Evolutionary conservation across 1,140 invertebrate species (phyloP).

Genomic region (Callitettix versicolor): DNA sequence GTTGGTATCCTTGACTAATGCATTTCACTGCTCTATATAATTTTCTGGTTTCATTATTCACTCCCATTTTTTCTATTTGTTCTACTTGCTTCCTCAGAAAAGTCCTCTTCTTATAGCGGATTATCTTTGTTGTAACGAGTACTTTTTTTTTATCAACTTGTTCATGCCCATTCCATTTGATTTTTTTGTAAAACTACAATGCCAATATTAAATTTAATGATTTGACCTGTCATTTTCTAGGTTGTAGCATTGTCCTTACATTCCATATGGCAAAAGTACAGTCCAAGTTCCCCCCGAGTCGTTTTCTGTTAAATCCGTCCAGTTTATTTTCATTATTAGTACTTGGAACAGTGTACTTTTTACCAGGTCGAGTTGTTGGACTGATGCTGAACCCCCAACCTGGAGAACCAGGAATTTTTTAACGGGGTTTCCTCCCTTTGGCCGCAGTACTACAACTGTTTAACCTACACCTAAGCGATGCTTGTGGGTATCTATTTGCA

Average conservation of each 20-base stretch:
- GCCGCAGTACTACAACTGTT: too few species aligned
- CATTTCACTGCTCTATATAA: too few species aligned
- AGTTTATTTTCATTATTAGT: conserved; percentile 3
- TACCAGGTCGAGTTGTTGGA: conserved; percentile 14
- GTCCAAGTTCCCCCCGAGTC: not conserved
- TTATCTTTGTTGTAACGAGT: too few species aligned
- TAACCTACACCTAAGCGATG: too few species aligned
- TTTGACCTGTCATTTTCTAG: conserved; percentile 17
- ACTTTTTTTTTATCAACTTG: not conserved
- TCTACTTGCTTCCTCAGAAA: conserved; percentile 11
- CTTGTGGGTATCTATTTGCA: too few species aligned
- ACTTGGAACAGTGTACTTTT: conserved; percentile 11
- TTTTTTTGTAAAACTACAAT: conserved; percentile 20
- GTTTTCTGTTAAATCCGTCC: conserved; percentile 1
- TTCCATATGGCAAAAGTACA: conserved; percentile 20
- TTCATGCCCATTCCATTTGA: conserved; percentile 13
- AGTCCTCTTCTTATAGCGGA: conserved; percentile 17
- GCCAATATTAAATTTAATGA: conserved; percentile 18
- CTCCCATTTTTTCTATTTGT: conserved; percentile 12
- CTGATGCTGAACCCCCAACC: too few species aligned
- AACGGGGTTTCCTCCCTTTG: too few species aligned
- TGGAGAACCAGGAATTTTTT: too few species aligned
- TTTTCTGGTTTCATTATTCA: too few species aligned
- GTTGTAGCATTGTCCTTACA: conserved; percentile 14
- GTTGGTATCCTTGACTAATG: not conserved